Percentiles rank a stretch among this genome's conserved stretches.
Evolutionary conservation across 1,140 invertebrate genomes (phyloP).

Genomic region (Fopius arisanus): DNA sequence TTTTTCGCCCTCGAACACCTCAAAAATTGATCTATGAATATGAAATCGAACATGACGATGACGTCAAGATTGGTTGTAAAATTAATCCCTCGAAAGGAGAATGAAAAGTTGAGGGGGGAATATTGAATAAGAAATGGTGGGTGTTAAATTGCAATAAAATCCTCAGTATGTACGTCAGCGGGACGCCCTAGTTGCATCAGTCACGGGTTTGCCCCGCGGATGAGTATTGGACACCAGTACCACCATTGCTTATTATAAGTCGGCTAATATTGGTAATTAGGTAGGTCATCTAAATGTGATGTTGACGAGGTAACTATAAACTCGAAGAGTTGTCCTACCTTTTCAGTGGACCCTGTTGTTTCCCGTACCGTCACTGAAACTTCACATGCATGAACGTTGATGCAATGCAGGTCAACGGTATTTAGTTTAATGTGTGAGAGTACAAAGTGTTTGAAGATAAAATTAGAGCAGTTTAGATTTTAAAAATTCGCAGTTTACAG

Average conservation of each 20-base stretch:
- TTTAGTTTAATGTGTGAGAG: background rate
- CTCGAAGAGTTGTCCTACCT: background rate
- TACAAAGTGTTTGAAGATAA: background rate
- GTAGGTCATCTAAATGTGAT: conserved; percentile 37
- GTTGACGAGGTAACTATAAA: background rate
- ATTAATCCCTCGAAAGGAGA: background rate
- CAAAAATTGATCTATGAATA: background rate
- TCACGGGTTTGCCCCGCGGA: conserved; percentile 44
- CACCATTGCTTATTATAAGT: conserved; percentile 31
- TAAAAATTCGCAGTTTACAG: background rate
- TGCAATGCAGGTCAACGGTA: background rate
- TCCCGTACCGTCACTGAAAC: background rate
- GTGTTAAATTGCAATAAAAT: conserved; percentile 10
- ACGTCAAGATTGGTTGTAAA: background rate
- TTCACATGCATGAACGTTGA: conserved; percentile 16
- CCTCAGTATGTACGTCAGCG: conserved; percentile 42
- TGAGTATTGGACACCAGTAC: conserved; percentile 36
- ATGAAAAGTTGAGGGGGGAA: background rate
- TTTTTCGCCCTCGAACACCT: background rate
- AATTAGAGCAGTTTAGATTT: background rate
- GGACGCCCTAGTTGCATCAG: conserved; percentile 55
- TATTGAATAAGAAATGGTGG: background rate
- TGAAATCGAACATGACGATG: background rate
- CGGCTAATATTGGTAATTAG: conserved; percentile 42
- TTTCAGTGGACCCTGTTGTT: background rate